These are phyloP conservation scores for Gymnosoma rotundatum DNA, from an alignment of 2,888 invertebrate genomes.

Conservation along the genomic window DNA sequence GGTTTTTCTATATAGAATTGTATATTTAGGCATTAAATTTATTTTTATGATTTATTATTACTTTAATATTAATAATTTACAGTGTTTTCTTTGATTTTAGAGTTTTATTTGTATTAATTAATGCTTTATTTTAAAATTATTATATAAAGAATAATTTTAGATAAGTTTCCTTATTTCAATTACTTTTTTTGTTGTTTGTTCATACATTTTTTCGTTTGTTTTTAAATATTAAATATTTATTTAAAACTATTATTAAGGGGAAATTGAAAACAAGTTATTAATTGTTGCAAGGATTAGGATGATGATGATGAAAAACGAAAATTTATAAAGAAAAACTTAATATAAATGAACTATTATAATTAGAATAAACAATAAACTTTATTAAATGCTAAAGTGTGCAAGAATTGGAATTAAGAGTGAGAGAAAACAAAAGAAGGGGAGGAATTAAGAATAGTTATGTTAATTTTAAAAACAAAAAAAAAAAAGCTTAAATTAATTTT, in stretches of 20 bases:
- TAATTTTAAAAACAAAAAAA: background rate
- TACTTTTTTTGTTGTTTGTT: constrained; percentile 24
- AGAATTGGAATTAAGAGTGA: background rate
- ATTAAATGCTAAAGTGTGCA: constrained; percentile 34
- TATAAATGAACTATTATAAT: constrained; percentile 12
- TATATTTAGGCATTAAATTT: constrained; percentile 72
- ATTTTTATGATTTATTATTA: constrained; percentile 62
- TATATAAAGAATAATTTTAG: constrained; percentile 25
- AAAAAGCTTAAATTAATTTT: constrained; percentile 34
- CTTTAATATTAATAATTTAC: constrained; percentile 66
- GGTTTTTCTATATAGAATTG: constrained; percentile 65
- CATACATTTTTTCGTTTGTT: constrained; percentile 42
- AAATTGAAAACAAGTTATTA: constrained; percentile 32
- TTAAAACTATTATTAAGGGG: constrained; percentile 37
- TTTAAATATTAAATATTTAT: constrained; percentile 63
- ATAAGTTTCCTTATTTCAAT: constrained; percentile 42
- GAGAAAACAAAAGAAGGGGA: background rate
- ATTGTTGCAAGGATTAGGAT: constrained; percentile 28
- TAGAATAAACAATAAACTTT: constrained; percentile 27
- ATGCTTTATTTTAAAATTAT: constrained; percentile 31
- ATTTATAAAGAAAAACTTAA: constrained; percentile 14
- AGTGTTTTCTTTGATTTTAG: constrained; percentile 60
- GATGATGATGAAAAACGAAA: constrained; percentile 40
- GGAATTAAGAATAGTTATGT: no score
- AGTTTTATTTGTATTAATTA: constrained; percentile 36